A percentile compares a stretch with the other conserved stretches of the same genome.
Conservation (phyloP, 2,888 invertebrate genomes). For the Eumacrocentrus americanus region DNA sequence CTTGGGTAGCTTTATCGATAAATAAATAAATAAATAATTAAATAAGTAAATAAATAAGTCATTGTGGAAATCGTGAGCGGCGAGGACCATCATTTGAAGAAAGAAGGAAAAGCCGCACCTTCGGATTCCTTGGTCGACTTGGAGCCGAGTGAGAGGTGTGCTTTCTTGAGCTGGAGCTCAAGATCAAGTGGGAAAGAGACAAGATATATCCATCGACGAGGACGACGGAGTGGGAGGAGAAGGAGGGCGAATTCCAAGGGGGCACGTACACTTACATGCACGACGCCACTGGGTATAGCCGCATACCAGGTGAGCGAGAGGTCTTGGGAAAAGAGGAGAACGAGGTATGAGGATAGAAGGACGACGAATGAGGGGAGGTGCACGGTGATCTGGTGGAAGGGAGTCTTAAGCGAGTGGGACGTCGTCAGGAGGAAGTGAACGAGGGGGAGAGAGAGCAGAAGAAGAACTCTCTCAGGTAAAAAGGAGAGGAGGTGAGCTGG, state of each 20-base stretch:
- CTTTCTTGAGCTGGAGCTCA: conserved; percentile 5
- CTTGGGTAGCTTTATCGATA: neutral
- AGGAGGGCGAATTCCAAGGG: conserved; percentile 36
- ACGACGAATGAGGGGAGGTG: conserved; percentile 29
- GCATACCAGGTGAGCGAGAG: conserved; percentile 39
- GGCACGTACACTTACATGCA: conserved; percentile 27
- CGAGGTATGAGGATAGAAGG: conserved; percentile 27
- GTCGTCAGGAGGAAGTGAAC: conserved; percentile 24
- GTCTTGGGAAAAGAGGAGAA: conserved; percentile 30
- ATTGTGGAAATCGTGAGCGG: neutral
- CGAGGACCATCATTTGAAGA: neutral
- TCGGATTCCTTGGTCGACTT: conserved; percentile 22
- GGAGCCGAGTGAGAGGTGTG: conserved; percentile 21
- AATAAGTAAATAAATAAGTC: neutral
- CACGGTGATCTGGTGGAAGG: conserved; percentile 30
- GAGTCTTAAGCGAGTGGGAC: conserved; percentile 15
- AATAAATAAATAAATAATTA: neutral
- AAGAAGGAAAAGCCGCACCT: conserved; percentile 23
- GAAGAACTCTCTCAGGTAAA: conserved; percentile 19
- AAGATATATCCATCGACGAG: conserved; percentile 29
- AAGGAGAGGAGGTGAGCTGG: conserved; percentile 22
- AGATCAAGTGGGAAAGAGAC: conserved; percentile 4
- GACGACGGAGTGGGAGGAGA: conserved; percentile 30
- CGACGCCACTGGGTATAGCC: conserved; percentile 42
- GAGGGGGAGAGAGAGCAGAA: conserved; percentile 20